Evolutionary conservation across 2,797 vertebrate genomes (phyloP).

Genomic region (Moxostoma hubbsi): DNA sequence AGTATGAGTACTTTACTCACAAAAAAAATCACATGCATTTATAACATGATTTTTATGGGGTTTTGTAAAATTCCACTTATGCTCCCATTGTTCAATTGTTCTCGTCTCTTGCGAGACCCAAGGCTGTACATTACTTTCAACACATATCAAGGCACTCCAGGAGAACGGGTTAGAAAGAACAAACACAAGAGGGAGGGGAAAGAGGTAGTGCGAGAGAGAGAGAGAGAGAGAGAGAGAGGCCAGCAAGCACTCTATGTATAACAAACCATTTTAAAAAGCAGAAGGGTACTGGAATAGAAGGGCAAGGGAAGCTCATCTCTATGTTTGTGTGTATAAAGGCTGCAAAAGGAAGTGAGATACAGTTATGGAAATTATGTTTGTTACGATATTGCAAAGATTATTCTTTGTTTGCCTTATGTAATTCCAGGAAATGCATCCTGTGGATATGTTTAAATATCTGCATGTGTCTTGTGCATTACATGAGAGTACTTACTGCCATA

Average conservation of each 20-base stretch:
- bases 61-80: background rate
- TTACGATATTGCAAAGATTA: constrained; percentile 30
- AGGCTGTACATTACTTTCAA: constrained; percentile 37
- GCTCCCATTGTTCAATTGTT: background rate
- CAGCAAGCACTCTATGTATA: background rate
- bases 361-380: constrained; percentile 36
- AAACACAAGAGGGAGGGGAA: constrained; percentile 46
- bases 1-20: too few relatives aligned
- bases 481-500: background rate
- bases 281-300: constrained; percentile 26
- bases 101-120: constrained; percentile 28
- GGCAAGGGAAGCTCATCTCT: constrained; percentile 31
- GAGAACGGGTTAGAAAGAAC: constrained; percentile 31
- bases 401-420: constrained; percentile 20
- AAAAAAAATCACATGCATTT: too few relatives aligned
- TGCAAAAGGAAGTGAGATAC: constrained; percentile 57
- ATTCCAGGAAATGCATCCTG: constrained; percentile 29
- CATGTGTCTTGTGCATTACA: constrained; percentile 9
- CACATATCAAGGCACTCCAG: constrained; percentile 25
- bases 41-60: background rate
- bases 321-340: constrained; percentile 34
- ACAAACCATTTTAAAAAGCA: constrained; percentile 21
- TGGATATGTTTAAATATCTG: constrained; percentile 15
- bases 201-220: background rate
- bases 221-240: constrained; percentile 24